Evolutionary conservation across 2,888 invertebrate species (phyloP).

Genomic region (Ctena decussata): DNA sequence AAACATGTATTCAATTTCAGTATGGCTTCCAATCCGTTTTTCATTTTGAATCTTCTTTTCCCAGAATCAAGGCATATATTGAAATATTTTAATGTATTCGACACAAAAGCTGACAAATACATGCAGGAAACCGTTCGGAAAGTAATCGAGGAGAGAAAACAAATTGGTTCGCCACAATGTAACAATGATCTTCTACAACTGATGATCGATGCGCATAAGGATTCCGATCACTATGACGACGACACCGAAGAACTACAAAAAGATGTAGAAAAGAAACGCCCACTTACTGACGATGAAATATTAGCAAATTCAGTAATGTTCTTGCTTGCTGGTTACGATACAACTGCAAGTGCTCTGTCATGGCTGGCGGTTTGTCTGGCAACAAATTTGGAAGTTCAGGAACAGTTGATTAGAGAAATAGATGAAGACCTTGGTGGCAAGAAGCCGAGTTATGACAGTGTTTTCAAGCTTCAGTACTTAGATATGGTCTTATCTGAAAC

Average conservation of each 20-base stretch:
- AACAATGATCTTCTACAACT: constrained; percentile 53
- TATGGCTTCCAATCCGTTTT: constrained; percentile 44
- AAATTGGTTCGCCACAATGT: constrained; percentile 14
- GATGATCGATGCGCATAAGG: constrained; percentile 54
- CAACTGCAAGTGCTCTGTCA: constrained; percentile 52
- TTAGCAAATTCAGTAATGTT: constrained; percentile 54
- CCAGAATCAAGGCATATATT: constrained; percentile 54
- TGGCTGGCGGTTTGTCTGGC: constrained; percentile 54
- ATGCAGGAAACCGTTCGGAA: constrained; percentile 13
- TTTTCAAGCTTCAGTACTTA: constrained; percentile 61
- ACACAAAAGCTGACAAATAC: constrained; percentile 48
- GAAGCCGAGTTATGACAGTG: constrained; percentile 62
- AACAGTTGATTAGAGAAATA: constrained; percentile 48
- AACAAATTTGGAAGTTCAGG: constrained; percentile 47
- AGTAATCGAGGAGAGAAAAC: constrained; percentile 49
- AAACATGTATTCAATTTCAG: constrained; percentile 38
- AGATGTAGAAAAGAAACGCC: background rate
- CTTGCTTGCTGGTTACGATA: constrained; percentile 57
- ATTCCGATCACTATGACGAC: background rate
- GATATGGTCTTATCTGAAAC: constrained; percentile 70
- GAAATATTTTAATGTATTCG: constrained; percentile 41
- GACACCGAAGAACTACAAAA: background rate
- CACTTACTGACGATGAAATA: constrained; percentile 58
- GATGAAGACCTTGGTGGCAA: constrained; percentile 38
- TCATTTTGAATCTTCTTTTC: constrained; percentile 43